phyloP scores from a whole-genome alignment of 2,797 vertebrate species.

The Lophotriccus pileatus region DNA sequence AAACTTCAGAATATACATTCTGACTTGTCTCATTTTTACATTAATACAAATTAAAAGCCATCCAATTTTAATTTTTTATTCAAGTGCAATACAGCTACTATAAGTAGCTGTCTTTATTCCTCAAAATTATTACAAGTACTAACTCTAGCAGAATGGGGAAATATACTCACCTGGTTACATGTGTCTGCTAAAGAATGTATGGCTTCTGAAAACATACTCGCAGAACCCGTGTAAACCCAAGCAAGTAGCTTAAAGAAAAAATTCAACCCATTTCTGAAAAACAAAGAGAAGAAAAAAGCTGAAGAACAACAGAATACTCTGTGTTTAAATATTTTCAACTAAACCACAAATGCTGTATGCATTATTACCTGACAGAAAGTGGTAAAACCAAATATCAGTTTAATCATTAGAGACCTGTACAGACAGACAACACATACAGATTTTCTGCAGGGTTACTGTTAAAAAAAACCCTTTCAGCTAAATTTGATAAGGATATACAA shows the following conservation, averaged over 20 bases:
- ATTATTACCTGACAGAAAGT: not conserved
- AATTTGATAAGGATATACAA: not conserved
- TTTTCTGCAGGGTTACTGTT: not conserved
- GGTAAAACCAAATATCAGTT: not conserved
- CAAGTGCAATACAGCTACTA: not conserved
- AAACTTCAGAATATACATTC: not conserved
- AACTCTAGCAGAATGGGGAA: not conserved
- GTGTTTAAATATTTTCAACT: not conserved
- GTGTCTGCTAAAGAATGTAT: slow-evolving; percentile 98
- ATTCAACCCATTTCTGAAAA: slow-evolving; percentile 93
- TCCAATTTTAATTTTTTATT: not conserved
- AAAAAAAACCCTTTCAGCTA: not conserved
- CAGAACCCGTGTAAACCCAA: slow-evolving; percentile 98
- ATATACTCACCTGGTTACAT: slow-evolving; percentile 88
- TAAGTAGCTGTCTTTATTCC: not conserved
- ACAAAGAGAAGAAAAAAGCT: slow-evolving; percentile 32
- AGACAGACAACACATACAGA: not conserved
- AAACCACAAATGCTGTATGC: not conserved
- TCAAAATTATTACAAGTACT: not conserved
- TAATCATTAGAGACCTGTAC: not conserved
- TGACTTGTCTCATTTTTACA: not conserved
- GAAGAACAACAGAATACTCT: not conserved
- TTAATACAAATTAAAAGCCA: not conserved
- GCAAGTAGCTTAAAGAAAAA: slow-evolving; percentile 99
- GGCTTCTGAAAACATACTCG: slow-evolving; percentile 99